These are phyloP conservation scores for Sphenopsis melanotis DNA, from an alignment of 2,797 vertebrate genomes.

Conservation along the genomic window DNA sequence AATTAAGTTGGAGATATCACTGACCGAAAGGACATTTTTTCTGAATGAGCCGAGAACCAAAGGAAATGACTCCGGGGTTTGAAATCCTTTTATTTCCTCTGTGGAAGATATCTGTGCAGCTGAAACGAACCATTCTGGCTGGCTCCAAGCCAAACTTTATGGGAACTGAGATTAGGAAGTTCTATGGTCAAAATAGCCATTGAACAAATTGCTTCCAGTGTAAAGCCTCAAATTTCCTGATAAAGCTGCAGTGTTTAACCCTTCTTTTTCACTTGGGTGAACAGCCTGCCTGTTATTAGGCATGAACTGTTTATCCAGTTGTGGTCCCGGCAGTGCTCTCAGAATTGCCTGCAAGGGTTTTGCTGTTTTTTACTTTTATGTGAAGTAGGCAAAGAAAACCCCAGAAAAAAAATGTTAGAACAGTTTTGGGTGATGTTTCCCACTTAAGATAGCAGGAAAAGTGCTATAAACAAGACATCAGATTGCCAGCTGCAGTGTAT, in stretches of 20 bases:
- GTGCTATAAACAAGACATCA: not conserved
- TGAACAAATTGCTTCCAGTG: conserved; percentile 74
- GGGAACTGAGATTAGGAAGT: conserved; percentile 77
- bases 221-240: conserved; percentile 67
- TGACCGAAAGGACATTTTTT: conserved; percentile 81
- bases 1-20: conserved; percentile 80
- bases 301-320: not conserved
- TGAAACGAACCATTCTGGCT: conserved; percentile 71
- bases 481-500: not conserved
- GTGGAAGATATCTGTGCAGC: conserved; percentile 78
- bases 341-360: not conserved
- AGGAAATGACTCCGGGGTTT: conserved; percentile 88
- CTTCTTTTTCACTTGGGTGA: conserved; percentile 5
- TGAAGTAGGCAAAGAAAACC: not conserved
- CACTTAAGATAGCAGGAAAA: not conserved
- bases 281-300: conserved; percentile 2
- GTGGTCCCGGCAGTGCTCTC: not conserved
- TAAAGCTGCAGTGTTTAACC: conserved; percentile 43
- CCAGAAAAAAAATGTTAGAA: not conserved
- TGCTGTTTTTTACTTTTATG: not conserved
- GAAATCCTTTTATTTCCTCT: conserved; percentile 85
- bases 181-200: conserved; percentile 62
- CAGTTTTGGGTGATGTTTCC: not conserved
- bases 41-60: conserved; percentile 79
- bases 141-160: conserved; percentile 77